phyloP scores from a whole-genome alignment of 1,140 invertebrate species.

The Drosophila sturtevanti region DNA sequence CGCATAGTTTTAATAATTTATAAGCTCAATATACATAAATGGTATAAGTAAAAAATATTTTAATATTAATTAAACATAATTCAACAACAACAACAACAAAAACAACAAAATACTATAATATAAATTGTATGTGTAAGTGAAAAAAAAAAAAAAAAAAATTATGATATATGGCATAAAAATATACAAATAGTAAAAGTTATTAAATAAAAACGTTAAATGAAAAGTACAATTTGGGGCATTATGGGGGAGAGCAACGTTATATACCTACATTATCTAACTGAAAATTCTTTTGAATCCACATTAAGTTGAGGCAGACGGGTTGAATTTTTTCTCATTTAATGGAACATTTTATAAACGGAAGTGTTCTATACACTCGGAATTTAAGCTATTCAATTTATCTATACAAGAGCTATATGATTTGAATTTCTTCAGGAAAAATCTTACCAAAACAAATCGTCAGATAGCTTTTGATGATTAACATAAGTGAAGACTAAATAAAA shows the following conservation, averaged over 20 bases:
- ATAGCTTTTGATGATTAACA: too few species aligned
- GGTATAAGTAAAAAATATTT: slow-evolving; percentile 53
- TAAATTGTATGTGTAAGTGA: slow-evolving; percentile 44
- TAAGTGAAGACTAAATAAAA: too few species aligned
- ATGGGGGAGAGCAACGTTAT: background rate
- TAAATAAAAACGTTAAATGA: slow-evolving; percentile 65
- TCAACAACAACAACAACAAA: background rate
- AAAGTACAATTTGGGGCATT: background rate
- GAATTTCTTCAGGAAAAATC: too few species aligned
- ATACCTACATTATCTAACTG: too few species aligned
- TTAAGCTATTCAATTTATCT: too few species aligned
- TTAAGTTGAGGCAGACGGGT: too few species aligned
- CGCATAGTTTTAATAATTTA: slow-evolving; percentile 77
- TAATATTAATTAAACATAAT: slow-evolving; percentile 56
- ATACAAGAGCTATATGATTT: too few species aligned
- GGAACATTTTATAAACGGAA: too few species aligned
- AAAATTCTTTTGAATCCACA: too few species aligned
- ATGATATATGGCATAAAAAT: slow-evolving; percentile 62
- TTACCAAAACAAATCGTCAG: too few species aligned
- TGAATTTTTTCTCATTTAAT: too few species aligned
- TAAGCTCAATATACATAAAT: slow-evolving; percentile 58
- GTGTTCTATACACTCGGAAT: too few species aligned
- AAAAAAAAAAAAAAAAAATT: slow-evolving; percentile 49
- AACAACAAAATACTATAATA: slow-evolving; percentile 20
- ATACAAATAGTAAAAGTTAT: slow-evolving; percentile 74